Percentiles rank a stretch among this genome's conserved stretches.
Conservation (phyloP, 2,888 invertebrate species). For the Orthosia incerta region DNA sequence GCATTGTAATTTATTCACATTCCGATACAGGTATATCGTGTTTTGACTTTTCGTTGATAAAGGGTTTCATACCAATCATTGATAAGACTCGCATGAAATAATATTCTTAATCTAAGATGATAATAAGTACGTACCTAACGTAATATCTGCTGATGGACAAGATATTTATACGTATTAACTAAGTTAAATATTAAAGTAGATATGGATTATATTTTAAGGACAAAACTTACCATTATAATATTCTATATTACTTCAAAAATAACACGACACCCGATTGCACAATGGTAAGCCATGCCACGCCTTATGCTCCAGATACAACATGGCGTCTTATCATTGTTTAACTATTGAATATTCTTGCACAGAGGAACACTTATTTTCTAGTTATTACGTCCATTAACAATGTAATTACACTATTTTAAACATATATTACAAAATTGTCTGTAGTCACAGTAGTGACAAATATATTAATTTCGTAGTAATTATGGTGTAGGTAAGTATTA, state of each 20-base stretch:
- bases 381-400: constrained; percentile 66
- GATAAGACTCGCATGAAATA: neutral
- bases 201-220: constrained; percentile 35
- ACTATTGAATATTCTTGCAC: constrained; percentile 66
- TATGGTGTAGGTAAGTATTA: constrained; percentile 6
- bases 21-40: neutral
- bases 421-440: constrained; percentile 53
- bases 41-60: neutral
- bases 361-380: constrained; percentile 71
- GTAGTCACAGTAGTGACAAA: constrained; percentile 57
- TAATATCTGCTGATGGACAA: constrained; percentile 1
- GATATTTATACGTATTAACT: neutral
- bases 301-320: constrained; percentile 81
- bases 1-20: constrained; percentile 1
- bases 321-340: constrained; percentile 81
- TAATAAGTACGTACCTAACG: neutral
- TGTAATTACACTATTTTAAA: constrained; percentile 66
- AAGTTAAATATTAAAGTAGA: constrained; percentile 31
- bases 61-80: neutral
- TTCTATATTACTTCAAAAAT: constrained; percentile 71
- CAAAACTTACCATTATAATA: constrained; percentile 86
- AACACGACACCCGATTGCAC: constrained; percentile 74
- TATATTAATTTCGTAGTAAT: constrained; percentile 34
- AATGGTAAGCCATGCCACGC: constrained; percentile 82
- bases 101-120: neutral